Evolutionary conservation across 2,888 invertebrate genomes (phyloP).

Genomic region (Diarsia dahlii): DNA sequence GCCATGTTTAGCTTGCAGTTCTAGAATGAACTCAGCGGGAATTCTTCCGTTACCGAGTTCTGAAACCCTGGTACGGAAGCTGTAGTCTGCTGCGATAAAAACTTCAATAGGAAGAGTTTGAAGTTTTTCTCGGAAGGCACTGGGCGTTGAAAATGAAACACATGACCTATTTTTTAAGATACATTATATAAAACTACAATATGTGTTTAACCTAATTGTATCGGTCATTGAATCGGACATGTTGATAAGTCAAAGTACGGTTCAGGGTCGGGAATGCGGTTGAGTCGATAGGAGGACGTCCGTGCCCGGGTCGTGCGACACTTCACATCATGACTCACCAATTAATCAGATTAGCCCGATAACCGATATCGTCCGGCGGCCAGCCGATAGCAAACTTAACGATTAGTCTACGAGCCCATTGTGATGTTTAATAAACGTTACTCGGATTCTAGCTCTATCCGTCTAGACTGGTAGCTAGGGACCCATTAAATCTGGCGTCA

Average conservation of each 20-base stretch:
- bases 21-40: conserved; percentile 22
- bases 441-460: conserved; percentile 36
- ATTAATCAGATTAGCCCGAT: conserved; percentile 87
- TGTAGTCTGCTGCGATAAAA: not conserved
- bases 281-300: conserved; percentile 72
- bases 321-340: conserved; percentile 79
- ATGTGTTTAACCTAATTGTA: conserved; percentile 32
- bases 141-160: not conserved
- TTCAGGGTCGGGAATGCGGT: conserved; percentile 73
- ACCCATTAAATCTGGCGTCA: conserved; percentile 42
- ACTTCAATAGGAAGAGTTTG: not conserved
- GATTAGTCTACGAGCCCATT: conserved; percentile 63
- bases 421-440: conserved; percentile 59
- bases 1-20: conserved; percentile 3
- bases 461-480: conserved; percentile 57
- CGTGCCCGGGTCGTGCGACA: conserved; percentile 69
- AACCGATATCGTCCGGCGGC: conserved; percentile 77
- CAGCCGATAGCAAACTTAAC: conserved; percentile 69
- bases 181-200: conserved; percentile 17
- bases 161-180: not conserved
- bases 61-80: not conserved
- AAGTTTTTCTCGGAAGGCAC: not conserved
- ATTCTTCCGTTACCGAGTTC: not conserved
- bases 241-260: conserved; percentile 68
- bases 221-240: conserved; percentile 63